Conservation (phyloP, 2,113 vertebrate genomes). For the Camarhynchus parvulus region DNA sequence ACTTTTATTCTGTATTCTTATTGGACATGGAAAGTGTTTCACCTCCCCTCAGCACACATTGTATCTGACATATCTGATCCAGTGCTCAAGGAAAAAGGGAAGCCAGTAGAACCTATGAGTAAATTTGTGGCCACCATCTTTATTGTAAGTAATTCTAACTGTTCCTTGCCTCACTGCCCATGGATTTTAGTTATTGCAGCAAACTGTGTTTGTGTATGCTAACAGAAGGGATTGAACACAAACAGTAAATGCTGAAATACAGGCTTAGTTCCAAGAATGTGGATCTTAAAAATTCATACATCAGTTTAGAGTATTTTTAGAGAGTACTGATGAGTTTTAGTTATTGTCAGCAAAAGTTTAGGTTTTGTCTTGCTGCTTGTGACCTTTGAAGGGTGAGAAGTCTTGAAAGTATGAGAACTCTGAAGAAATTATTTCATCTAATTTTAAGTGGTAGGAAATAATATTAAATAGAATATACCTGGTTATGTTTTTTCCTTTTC, state of each 20-base stretch:
- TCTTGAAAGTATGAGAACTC: neutral
- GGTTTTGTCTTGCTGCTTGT: neutral
- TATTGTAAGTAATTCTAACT: neutral
- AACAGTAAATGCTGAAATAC: neutral
- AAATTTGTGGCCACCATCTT: neutral
- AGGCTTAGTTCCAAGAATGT: neutral
- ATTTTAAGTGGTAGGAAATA: neutral
- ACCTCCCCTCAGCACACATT: neutral
- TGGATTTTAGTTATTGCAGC: neutral
- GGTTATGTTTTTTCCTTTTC: neutral
- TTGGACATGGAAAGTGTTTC: neutral
- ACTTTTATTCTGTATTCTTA: neutral
- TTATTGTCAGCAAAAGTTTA: neutral
- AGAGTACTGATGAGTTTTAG: neutral
- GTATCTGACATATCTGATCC: neutral
- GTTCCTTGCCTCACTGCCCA: neutral
- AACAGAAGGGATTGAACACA: neutral
- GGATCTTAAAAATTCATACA: neutral
- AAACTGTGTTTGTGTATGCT: neutral
- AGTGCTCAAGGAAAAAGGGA: neutral
- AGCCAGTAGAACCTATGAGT: neutral
- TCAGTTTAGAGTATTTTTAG: neutral
- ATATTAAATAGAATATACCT: neutral
- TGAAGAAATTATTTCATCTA: neutral
- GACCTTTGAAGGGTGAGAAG: neutral